Evolutionary conservation across 2,113 vertebrate genomes (phyloP).

Genomic region (Arenaria interpres): DNA sequence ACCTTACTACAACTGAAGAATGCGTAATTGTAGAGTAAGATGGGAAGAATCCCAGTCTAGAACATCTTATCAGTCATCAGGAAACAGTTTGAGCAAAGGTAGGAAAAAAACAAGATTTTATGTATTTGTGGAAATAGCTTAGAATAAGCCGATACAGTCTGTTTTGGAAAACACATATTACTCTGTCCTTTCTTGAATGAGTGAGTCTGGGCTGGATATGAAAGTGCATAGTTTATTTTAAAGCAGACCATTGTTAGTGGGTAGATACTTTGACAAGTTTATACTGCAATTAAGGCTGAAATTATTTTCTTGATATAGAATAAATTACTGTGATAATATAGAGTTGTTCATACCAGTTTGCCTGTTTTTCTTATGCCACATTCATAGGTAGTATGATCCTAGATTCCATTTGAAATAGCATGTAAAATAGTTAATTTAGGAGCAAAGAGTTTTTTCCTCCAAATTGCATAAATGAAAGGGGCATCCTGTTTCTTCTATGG

Average conservation of each 20-base stretch:
- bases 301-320: neutral
- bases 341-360: neutral
- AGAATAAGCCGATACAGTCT: neutral
- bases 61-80: neutral
- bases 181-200: neutral
- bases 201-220: neutral
- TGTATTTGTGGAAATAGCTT: neutral
- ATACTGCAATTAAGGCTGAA: neutral
- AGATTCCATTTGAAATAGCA: neutral
- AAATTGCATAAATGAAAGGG: neutral
- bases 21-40: neutral
- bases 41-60: neutral
- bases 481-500: neutral
- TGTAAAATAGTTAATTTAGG: neutral
- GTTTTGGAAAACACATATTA: neutral
- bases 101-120: neutral
- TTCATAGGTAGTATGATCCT: neutral
- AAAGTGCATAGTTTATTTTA: neutral
- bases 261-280: neutral
- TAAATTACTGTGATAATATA: neutral
- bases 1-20: neutral
- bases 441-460: neutral
- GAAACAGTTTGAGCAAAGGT: neutral
- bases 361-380: neutral
- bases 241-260: neutral